Evolutionary conservation across 2,888 invertebrate genomes (phyloP), one percentile per base, ranked within the genome.

Genomic region (Eupeodes luniger): DNA sequence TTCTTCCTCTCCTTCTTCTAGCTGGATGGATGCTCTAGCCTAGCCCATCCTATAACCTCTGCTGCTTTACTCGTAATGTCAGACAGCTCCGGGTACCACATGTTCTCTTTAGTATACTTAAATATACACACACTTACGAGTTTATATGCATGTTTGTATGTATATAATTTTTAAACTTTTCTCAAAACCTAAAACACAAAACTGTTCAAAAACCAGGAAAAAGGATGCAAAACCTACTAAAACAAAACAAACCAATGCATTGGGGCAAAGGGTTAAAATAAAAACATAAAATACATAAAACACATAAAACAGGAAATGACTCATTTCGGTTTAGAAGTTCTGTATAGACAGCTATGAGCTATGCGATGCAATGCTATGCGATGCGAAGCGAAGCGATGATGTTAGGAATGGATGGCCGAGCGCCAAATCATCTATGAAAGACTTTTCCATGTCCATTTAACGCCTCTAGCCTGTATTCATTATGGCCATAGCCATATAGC

Each of bases 381-480:
- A 40, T 5, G 9, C 40, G 53, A 57, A 19, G 19, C 19, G 19
- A 16, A 16, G 57, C 57, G 57, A 51, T 59, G 61, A 67, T 64
- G 70, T 61, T 55, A 19, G 64, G 9, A 47, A 59, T n/a, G 62
- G 51, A 84, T 88, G 87, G 84, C 77, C 74, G 51, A 27, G 88
- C 88, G 78, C 85, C 85, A 85, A 81, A 88, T 85, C 81, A 85
- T 81, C 78, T 88, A 81, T 77, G 69, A 81, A 61, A 55, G 72
- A 64, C 72, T 67, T 85, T 82, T 79, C 69, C 64, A 81, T 88
- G 88, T 81, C 69, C 84, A 81, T 88, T 87, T 88, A 66, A 80
- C 77, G 84, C 78, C 79, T 76, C 51, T 78, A 14, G 55, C 67
- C n/a, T 53, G 59, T 16, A 40, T 3, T 40, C 9, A 1, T 5